A percentile compares a stretch with the other conserved stretches of the same genome.
These are phyloP conservation scores for Fragariocoptes setiger DNA, from an alignment of 1,140 invertebrate genomes.

Conservation along the genomic window DNA sequence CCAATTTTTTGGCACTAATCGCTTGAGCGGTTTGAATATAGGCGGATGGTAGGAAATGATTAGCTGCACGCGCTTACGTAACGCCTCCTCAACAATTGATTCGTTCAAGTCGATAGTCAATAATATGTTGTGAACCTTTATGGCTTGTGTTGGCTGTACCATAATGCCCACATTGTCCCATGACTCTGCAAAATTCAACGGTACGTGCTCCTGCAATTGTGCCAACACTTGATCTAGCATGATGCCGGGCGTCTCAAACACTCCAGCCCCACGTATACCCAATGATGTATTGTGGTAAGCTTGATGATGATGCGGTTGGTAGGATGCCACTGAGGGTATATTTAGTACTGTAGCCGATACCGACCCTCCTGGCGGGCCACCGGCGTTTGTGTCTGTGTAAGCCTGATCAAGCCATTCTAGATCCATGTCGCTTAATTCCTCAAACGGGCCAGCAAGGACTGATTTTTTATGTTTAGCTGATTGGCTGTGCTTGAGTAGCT, in stretches of 20 bases:
- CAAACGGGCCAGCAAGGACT: constrained; percentile 1
- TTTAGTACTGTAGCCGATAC: background rate
- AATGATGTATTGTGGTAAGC: too few relatives aligned
- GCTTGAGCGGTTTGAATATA: constrained; percentile 52
- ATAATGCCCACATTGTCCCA: constrained; percentile 91
- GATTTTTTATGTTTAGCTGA: constrained; percentile 3
- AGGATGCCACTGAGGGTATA: background rate
- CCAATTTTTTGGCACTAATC: constrained; percentile 31
- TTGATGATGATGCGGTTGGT: background rate
- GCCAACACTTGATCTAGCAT: constrained; percentile 25
- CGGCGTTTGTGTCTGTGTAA: background rate
- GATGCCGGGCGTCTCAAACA: constrained; percentile 10
- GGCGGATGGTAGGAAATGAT: constrained; percentile 86
- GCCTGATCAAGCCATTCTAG: constrained; percentile 2
- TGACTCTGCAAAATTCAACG: constrained; percentile 32
- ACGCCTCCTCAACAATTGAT: constrained; percentile 50
- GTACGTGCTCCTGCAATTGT: constrained; percentile 33
- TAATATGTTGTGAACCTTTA: constrained; percentile 24
- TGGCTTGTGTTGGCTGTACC: constrained; percentile 33
- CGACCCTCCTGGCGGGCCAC: background rate
- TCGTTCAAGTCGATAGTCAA: constrained; percentile 85
- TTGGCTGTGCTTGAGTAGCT: constrained; percentile 3
- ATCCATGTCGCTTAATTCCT: constrained; percentile 3
- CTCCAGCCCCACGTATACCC: too few relatives aligned
- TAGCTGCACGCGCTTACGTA: constrained; percentile 30